These are phyloP conservation scores for Dynastes grantii DNA, from an alignment of 2,888 invertebrate genomes.

Conservation along the genomic window DNA sequence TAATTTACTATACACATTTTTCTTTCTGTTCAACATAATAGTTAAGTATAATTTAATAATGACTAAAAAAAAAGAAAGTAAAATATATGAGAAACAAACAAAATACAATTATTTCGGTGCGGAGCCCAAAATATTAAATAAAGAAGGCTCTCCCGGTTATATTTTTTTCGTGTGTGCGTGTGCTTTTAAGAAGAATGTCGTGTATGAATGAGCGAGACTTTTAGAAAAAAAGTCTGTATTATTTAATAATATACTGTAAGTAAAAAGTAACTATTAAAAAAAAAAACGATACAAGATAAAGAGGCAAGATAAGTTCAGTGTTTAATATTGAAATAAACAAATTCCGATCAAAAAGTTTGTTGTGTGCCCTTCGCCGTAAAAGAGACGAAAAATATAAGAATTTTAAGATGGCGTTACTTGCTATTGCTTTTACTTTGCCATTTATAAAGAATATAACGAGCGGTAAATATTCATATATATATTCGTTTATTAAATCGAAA, in stretches of 20 bases:
- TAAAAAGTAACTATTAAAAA: slow-evolving; percentile 54
- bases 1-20: slow-evolving; percentile 60
- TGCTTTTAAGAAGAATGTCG: slow-evolving; percentile 34
- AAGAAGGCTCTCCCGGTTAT: slow-evolving; percentile 28
- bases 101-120: slow-evolving; percentile 52
- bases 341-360: slow-evolving; percentile 27
- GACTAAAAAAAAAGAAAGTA: slow-evolving; percentile 8
- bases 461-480: slow-evolving; percentile 22
- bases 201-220: slow-evolving; percentile 55
- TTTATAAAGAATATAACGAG: not conserved
- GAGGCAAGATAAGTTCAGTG: slow-evolving; percentile 25
- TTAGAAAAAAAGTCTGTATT: slow-evolving; percentile 60
- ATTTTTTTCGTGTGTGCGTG: slow-evolving; percentile 37
- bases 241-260: slow-evolving; percentile 63
- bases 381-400: not conserved
- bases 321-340: slow-evolving; percentile 37
- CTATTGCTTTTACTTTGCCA: not conserved
- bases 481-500: slow-evolving; percentile 8
- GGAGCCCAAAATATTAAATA: slow-evolving; percentile 42
- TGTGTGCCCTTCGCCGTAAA: not conserved
- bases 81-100: slow-evolving; percentile 56
- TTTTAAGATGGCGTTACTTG: not conserved
- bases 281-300: slow-evolving; percentile 15
- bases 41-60: slow-evolving; percentile 46
- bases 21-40: slow-evolving; percentile 57